Conservation (phyloP, 2,888 invertebrate species). For the Prosapia bicincta region DNA sequence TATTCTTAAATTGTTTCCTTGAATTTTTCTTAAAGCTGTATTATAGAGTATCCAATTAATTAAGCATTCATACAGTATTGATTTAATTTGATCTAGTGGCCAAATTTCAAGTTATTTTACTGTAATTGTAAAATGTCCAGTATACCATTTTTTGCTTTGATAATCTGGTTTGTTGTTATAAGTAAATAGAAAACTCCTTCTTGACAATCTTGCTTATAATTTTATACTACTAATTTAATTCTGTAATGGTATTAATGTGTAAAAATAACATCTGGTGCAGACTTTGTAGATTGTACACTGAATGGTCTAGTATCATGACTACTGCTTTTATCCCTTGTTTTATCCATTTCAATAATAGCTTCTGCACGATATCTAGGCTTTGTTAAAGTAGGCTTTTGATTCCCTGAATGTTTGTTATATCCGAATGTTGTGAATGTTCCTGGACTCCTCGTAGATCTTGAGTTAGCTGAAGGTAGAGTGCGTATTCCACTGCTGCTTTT, state of each 20-base stretch:
- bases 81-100: too few species aligned
- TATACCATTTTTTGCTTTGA: too few species aligned
- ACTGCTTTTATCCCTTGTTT: constrained; percentile 33
- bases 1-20: too few species aligned
- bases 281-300: constrained; percentile 67
- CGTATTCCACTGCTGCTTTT: not conserved
- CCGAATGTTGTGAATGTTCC: constrained; percentile 26
- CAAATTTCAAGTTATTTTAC: too few species aligned
- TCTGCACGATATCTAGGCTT: constrained; percentile 53
- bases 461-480: not conserved
- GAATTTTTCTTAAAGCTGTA: too few species aligned
- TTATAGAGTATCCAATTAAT: too few species aligned
- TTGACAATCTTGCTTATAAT: too few species aligned
- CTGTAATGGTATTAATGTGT: constrained; percentile 55
- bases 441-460: constrained; percentile 23
- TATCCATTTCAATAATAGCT: constrained; percentile 58
- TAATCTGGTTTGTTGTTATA: too few species aligned
- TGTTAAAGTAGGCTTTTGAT: not conserved
- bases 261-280: constrained; percentile 87
- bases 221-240: too few species aligned
- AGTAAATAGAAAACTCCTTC: too few species aligned
- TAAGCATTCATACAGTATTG: too few species aligned
- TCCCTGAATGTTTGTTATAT: constrained; percentile 2
- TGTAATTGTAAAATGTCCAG: too few species aligned
- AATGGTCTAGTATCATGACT: constrained; percentile 28